Percentiles rank a stretch among this genome's conserved stretches.
Conservation (phyloP, 2,797 vertebrate species). For the Scolopax rusticola region DNA sequence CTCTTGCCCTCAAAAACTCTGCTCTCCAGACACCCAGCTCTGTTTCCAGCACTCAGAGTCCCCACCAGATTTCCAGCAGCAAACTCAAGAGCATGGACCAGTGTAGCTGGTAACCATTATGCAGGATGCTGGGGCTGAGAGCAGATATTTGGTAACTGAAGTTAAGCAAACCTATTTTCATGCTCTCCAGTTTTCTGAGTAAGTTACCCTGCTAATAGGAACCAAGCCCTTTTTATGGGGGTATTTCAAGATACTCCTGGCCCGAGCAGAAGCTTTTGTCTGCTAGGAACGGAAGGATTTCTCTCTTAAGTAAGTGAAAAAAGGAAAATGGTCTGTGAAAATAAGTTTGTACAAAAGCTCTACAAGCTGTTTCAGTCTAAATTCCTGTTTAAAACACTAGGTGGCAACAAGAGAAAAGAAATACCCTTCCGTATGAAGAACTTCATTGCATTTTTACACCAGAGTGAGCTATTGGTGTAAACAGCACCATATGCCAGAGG, state of each 20-base stretch:
- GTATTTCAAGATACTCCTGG: not conserved
- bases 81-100: not conserved
- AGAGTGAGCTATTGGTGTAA: not conserved
- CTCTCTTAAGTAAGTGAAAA: not conserved
- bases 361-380: not conserved
- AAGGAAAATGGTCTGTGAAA: not conserved
- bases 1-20: not conserved
- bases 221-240: not conserved
- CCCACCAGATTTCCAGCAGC: not conserved
- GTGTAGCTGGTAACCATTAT: not conserved
- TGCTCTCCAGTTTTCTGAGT: not conserved
- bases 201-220: not conserved
- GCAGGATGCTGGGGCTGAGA: not conserved
- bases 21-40: not conserved
- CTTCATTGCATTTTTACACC: not conserved
- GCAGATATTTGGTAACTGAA: not conserved
- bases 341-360: not conserved
- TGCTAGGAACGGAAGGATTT: not conserved
- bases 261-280: not conserved
- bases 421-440: fast-evolving
- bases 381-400: conserved; percentile 39
- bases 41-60: not conserved
- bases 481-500: fast-evolving
- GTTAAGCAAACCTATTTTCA: not conserved
- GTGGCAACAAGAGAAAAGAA: conserved; percentile 51